These are phyloP conservation scores for Numida meleagris DNA, from an alignment of 2,113 vertebrate species.

Conservation along the genomic window DNA sequence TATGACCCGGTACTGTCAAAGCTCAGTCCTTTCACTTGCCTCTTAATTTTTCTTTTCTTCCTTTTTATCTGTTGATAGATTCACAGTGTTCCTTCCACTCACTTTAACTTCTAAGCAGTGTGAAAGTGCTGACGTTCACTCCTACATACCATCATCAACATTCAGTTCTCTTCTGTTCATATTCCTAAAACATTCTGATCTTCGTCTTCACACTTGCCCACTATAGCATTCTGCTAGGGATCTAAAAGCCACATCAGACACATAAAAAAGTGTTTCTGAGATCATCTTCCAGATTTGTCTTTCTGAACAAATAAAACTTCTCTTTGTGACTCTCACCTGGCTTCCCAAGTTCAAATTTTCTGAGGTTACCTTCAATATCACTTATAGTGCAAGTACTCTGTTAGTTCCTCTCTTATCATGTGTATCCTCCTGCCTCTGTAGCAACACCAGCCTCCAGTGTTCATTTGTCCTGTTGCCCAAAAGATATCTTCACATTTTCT, in stretches of 20 bases:
- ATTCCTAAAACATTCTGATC: conserved; percentile 46
- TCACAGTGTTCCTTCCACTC: conserved; percentile 41
- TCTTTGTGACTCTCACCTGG: not conserved
- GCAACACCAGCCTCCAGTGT: not conserved
- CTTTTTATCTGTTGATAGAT: conserved; percentile 33
- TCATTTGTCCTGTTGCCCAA: not conserved
- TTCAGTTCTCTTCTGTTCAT: conserved; percentile 30
- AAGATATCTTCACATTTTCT: not conserved
- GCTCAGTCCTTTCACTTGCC: conserved; percentile 36
- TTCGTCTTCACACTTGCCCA: conserved; percentile 53
- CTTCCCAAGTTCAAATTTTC: not conserved
- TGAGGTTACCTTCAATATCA: not conserved
- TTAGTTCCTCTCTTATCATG: not conserved
- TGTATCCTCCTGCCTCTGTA: not conserved
- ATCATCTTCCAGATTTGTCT: not conserved
- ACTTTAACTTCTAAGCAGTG: conserved; percentile 53
- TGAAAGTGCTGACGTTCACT: conserved; percentile 60
- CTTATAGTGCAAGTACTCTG: not conserved
- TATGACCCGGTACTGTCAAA: conserved; percentile 59
- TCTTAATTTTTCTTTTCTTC: conserved; percentile 39
- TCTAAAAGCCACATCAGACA: conserved; percentile 13
- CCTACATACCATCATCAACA: conserved; percentile 43
- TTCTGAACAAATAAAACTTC: not conserved
- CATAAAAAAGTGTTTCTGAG: not conserved
- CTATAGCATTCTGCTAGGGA: conserved; percentile 2